A percentile compares a stretch with the other conserved stretches of the same genome.
Evolutionary conservation across 1,140 invertebrate genomes (phyloP).

Genomic region (Tenebrio molitor): DNA sequence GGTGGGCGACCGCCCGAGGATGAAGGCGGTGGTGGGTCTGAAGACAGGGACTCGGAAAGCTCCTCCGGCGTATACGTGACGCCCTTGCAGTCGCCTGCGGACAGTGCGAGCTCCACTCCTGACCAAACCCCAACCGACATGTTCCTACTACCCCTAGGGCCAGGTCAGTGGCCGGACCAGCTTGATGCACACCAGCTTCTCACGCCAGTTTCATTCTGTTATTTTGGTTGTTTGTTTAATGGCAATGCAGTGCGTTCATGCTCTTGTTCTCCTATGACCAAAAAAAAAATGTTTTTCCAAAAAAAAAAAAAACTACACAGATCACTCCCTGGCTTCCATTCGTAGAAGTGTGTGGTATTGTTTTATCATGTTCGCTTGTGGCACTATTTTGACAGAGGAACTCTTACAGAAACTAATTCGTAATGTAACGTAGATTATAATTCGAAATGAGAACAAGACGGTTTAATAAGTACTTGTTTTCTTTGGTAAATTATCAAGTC

Average conservation of each 20-base stretch:
- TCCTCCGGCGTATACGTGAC: conserved; percentile 54
- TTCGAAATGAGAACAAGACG: too few relatives aligned
- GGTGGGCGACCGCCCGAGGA: conserved; percentile 58
- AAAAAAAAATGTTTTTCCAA: too few relatives aligned
- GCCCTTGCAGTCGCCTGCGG: conserved; percentile 55
- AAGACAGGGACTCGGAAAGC: conserved; percentile 46
- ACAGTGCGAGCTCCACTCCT: conserved; percentile 53
- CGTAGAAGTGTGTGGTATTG: conserved; percentile 50
- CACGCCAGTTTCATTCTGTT: conserved; percentile 41
- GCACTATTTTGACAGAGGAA: conserved; percentile 36
- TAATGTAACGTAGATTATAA: too few relatives aligned
- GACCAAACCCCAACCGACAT: conserved; percentile 52
- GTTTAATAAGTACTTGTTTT: too few relatives aligned
- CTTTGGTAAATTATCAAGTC: too few relatives aligned
- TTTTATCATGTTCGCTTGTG: conserved; percentile 52
- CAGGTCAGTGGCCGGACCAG: conserved; percentile 63
- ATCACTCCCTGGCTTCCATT: conserved; percentile 48
- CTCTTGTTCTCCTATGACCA: conserved; percentile 19
- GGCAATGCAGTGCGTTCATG: conserved; percentile 49
- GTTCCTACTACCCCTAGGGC: conserved; percentile 60
- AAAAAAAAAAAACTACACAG: too few relatives aligned
- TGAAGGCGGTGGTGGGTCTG: conserved; percentile 42
- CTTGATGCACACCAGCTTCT: conserved; percentile 49
- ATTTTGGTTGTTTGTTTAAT: conserved; percentile 37
- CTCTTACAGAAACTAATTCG: conserved; percentile 44